A percentile compares a stretch with the other conserved stretches of the same genome.
Conservation (phyloP, 2,797 vertebrate genomes). For the Cuculus canorus region DNA sequence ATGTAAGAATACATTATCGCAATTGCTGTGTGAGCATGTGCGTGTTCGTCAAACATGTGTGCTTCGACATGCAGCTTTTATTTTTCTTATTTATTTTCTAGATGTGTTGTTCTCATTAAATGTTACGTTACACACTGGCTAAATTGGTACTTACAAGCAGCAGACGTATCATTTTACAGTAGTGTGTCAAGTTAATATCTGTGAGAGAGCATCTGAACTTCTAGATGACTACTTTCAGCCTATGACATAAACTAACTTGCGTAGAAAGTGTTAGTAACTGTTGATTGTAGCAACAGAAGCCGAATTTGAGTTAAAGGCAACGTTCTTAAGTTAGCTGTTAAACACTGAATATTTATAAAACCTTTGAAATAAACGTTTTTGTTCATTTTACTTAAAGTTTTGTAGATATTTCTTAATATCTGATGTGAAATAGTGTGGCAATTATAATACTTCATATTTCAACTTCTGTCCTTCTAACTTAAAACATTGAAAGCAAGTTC, state of each 20-base stretch:
- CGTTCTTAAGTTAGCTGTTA: not conserved
- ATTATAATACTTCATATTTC: not conserved
- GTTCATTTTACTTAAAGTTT: not conserved
- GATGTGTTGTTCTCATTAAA: not conserved
- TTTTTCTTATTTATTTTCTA: not conserved
- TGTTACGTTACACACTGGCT: not conserved
- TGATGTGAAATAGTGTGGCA: not conserved
- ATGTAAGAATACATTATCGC: conserved; percentile 13
- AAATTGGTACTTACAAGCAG: not conserved
- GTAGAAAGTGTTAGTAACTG: not conserved
- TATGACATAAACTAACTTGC: not conserved
- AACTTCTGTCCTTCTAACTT: not conserved
- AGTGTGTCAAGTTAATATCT: not conserved
- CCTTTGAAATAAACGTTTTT: conserved; percentile 22
- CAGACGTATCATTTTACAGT: not conserved
- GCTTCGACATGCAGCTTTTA: not conserved
- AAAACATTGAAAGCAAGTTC: not conserved
- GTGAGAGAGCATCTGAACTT: not conserved
- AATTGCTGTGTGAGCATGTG: conserved; percentile 28
- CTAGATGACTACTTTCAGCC: not conserved
- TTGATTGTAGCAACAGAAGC: not conserved
- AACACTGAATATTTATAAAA: not conserved
- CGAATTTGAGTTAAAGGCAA: not conserved
- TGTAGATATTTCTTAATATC: not conserved
- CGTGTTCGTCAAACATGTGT: not conserved